These are phyloP conservation scores for Rhadina sibilatrix DNA, from an alignment of 2,113 vertebrate genomes.

Conservation along the genomic window DNA sequence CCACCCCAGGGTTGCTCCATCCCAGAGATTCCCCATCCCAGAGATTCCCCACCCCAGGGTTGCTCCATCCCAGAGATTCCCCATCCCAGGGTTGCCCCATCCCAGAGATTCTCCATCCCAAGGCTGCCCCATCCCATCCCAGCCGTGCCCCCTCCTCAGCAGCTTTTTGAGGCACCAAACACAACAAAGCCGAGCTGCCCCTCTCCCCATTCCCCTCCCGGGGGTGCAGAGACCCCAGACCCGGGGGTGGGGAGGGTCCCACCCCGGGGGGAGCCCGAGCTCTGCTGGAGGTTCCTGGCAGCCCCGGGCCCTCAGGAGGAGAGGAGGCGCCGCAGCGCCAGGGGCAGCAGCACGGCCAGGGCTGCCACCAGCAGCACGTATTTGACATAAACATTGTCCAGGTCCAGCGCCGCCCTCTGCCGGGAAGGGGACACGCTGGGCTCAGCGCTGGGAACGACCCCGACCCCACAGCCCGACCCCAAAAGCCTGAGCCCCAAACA, in stretches of 20 bases:
- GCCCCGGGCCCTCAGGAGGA: constrained; percentile 28
- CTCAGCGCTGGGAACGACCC: background rate
- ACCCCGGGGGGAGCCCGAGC: background rate
- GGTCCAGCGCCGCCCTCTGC: constrained; percentile 69
- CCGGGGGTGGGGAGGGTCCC: background rate
- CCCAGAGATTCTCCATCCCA: background rate
- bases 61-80: rapidly evolving
- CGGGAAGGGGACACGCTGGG: background rate
- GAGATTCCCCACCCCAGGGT: rapidly evolving
- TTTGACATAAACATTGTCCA: constrained; percentile 67
- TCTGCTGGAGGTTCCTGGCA: background rate
- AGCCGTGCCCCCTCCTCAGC: background rate
- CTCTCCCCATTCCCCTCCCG: background rate
- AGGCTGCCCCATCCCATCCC: rapidly evolving
- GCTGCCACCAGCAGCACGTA: constrained; percentile 60
- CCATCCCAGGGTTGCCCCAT: too few species aligned
- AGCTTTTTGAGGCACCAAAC: background rate
- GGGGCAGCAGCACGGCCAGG: constrained; percentile 68
- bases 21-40: too few species aligned
- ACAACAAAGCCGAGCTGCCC: background rate
- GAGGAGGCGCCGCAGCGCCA: constrained; percentile 72
- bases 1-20: too few species aligned
- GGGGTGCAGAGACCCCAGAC: background rate
- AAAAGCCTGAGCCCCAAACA: too few species aligned
- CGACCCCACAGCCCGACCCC: too few species aligned